Percentiles rank a stretch among this genome's conserved stretches.
Evolutionary conservation across 2,888 invertebrate genomes (phyloP).

Genomic region (Callyntrura guangdongensis): DNA sequence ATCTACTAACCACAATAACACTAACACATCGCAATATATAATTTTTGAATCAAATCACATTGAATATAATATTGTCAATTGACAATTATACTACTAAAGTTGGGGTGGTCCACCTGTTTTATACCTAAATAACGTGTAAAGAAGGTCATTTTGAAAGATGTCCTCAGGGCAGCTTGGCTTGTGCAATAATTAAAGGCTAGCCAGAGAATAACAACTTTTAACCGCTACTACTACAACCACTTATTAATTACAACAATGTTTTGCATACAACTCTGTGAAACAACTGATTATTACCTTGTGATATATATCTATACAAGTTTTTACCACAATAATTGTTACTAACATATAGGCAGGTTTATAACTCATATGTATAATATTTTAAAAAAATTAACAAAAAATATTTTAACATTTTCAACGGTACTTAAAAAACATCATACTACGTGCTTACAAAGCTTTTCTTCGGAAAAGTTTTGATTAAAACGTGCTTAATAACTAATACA

Average conservation of each 20-base stretch:
- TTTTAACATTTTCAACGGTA: slow-evolving; percentile 12
- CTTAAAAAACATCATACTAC: neutral
- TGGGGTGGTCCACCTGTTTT: neutral
- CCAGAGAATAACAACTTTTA: slow-evolving; percentile 1
- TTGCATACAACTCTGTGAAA: slow-evolving; percentile 50
- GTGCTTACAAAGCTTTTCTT: neutral
- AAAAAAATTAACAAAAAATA: slow-evolving; percentile 11
- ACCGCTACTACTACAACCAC: neutral
- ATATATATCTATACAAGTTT: slow-evolving; percentile 66
- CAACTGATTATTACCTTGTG: slow-evolving; percentile 76
- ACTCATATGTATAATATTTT: neutral
- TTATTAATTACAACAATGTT: neutral
- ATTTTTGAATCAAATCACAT: neutral
- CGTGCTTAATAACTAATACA: neutral
- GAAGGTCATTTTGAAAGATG: slow-evolving; percentile 9
- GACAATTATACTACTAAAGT: neutral
- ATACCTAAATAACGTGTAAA: neutral
- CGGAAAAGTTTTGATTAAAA: slow-evolving; percentile 9
- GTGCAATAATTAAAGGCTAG: slow-evolving; percentile 49
- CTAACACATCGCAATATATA: too few relatives aligned
- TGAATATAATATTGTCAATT: neutral
- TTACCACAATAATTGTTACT: slow-evolving; percentile 35
- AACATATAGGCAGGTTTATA: neutral
- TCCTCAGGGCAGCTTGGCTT: slow-evolving; percentile 62
- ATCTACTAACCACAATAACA: neutral